Evolutionary conservation across 1,140 invertebrate species (phyloP).

Genomic region (Drosophila erecta): DNA sequence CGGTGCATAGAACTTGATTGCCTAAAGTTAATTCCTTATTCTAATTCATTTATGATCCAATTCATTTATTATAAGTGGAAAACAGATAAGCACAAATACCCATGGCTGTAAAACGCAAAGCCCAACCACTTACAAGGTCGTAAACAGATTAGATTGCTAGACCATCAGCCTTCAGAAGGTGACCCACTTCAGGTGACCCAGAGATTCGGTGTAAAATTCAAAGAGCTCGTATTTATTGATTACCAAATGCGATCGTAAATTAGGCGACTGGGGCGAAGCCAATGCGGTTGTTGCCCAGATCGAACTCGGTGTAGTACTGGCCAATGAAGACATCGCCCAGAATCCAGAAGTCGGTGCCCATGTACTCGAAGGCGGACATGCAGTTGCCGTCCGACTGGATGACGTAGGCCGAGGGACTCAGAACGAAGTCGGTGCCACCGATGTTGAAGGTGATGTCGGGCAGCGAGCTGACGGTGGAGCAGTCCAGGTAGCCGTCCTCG

Average conservation of each 20-base stretch:
- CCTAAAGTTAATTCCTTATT: no score
- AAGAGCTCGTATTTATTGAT: conserved; percentile 18
- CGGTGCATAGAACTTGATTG: no score
- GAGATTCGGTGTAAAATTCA: not conserved
- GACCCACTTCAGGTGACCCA: not conserved
- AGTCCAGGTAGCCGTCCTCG: conserved; percentile 93
- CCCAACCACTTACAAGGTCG: not conserved
- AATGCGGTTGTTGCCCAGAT: conserved; percentile 94
- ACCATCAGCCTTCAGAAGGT: not conserved
- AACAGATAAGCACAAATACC: not conserved
- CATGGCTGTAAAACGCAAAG: not conserved
- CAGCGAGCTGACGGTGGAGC: conserved; percentile 89
- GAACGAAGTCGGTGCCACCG: conserved; percentile 90
- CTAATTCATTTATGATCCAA: no score
- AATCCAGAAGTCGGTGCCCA: conserved; percentile 96
- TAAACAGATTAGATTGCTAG: conserved; percentile 18
- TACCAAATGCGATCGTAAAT: not conserved
- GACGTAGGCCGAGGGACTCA: conserved; percentile 93
- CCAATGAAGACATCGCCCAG: conserved; percentile 99
- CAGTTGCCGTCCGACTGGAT: conserved; percentile 96
- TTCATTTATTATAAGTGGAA: not conserved
- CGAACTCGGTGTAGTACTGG: conserved; percentile 97
- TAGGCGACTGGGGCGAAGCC: conserved; percentile 91
- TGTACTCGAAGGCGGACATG: conserved; percentile 88
- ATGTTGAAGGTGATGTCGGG: conserved; percentile 93